Percentiles rank a stretch among this genome's conserved stretches.
Conservation (phyloP, 2,797 vertebrate species). For the Tokudaia tokunoshimensis region DNA sequence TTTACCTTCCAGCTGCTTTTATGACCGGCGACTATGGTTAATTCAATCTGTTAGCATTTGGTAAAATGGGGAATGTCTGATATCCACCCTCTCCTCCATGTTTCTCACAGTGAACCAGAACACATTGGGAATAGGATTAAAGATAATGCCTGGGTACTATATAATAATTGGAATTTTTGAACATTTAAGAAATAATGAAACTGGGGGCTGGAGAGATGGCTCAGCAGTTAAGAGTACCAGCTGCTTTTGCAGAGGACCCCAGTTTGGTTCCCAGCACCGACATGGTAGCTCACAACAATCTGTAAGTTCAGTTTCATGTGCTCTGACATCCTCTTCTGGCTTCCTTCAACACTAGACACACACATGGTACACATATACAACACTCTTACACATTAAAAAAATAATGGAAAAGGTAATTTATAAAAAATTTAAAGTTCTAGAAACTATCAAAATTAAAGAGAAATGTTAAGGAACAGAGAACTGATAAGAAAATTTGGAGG, state of each 20-base stretch:
- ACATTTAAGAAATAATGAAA: slow-evolving; percentile 1
- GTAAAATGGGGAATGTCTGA: background rate
- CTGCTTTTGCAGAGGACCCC: background rate
- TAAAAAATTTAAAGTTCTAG: background rate
- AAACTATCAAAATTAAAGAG: background rate
- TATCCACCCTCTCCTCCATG: background rate
- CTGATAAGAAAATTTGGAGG: background rate
- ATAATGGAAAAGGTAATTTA: background rate
- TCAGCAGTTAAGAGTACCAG: too few species aligned
- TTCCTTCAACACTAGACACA: background rate
- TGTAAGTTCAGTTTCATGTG: background rate
- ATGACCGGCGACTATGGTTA: background rate
- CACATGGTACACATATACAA: background rate
- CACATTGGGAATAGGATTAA: background rate
- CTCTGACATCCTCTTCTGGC: background rate
- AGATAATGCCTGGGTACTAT: background rate
- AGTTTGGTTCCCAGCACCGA: background rate
- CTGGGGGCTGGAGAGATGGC: too few species aligned
- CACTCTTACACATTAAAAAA: background rate
- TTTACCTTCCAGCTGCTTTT: background rate
- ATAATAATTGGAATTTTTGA: background rate
- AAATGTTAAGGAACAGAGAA: background rate
- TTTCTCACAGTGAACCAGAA: background rate
- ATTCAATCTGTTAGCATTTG: background rate
- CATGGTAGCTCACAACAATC: background rate